phyloP scores from a whole-genome alignment of 2,113 vertebrate species.

The Terrapene triunguis region DNA sequence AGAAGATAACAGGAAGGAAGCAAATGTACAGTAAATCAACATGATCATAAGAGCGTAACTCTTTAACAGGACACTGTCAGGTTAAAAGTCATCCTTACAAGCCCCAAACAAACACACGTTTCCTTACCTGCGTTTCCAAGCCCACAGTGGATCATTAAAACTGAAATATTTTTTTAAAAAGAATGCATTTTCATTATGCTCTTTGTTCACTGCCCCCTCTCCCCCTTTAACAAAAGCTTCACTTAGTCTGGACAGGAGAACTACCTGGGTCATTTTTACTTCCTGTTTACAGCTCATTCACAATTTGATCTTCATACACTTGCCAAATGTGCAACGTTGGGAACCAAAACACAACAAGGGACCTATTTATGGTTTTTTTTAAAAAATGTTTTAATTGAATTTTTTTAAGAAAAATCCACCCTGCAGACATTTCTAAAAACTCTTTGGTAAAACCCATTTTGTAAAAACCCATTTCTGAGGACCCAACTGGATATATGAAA shows the following conservation, averaged over 20 bases:
- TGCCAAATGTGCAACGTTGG: neutral
- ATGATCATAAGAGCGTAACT: rapidly evolving
- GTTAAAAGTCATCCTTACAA: neutral
- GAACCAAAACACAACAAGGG: neutral
- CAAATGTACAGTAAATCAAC: neutral
- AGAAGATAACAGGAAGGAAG: neutral
- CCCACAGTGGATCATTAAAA: neutral
- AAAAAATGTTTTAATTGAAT: neutral
- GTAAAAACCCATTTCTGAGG: neutral
- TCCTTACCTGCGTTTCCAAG: neutral
- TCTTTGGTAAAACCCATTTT: neutral
- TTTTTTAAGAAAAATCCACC: neutral
- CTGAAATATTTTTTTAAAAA: neutral
- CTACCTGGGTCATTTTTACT: neutral
- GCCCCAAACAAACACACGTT: neutral
- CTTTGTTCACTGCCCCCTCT: neutral
- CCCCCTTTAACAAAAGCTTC: neutral
- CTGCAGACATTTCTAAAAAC: neutral
- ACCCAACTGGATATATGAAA: neutral
- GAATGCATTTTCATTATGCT: neutral
- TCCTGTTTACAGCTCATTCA: neutral
- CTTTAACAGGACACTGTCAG: rapidly evolving
- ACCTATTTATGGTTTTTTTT: neutral
- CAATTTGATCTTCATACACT: neutral
- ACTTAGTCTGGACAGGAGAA: neutral